These are phyloP conservation scores for Ormyrus rosae DNA, from an alignment of 2,888 invertebrate species.

Conservation along the genomic window DNA sequence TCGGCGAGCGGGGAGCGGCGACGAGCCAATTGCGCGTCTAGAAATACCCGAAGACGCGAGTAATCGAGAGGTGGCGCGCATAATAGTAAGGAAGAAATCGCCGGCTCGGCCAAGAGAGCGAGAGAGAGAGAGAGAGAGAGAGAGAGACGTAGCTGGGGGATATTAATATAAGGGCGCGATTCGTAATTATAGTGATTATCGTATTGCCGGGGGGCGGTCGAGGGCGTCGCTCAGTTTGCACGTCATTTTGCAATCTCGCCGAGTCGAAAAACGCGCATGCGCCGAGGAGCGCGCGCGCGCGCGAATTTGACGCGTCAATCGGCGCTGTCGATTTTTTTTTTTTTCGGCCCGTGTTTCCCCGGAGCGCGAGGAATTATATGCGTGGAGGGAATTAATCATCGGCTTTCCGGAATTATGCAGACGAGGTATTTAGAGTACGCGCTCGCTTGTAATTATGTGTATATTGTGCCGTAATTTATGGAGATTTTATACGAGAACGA, in stretches of 20 bases:
- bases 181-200: conserved; percentile 76
- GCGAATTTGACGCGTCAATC: conserved; percentile 55
- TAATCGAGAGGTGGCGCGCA: conserved; percentile 48
- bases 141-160: conserved; percentile 72
- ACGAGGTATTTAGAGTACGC: conserved; percentile 29
- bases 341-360: background rate
- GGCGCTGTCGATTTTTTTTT: background rate
- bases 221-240: conserved; percentile 76
- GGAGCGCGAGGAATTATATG: background rate
- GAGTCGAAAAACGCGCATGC: conserved; percentile 55
- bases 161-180: conserved; percentile 76
- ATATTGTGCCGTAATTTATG: conserved; percentile 48
- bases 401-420: conserved; percentile 33
- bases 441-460: conserved; percentile 36
- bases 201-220: conserved; percentile 75
- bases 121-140: conserved; percentile 63
- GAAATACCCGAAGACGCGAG: conserved; percentile 14
- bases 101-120: conserved; percentile 29
- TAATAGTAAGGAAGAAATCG: conserved; percentile 52
- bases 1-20: background rate
- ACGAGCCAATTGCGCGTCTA: background rate
- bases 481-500: conserved; percentile 50
- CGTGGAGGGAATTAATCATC: conserved; percentile 47
- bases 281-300: conserved; percentile 1
- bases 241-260: conserved; percentile 75